phyloP scores from a whole-genome alignment of 2,888 invertebrate species.

The Idaea straminata region DNA sequence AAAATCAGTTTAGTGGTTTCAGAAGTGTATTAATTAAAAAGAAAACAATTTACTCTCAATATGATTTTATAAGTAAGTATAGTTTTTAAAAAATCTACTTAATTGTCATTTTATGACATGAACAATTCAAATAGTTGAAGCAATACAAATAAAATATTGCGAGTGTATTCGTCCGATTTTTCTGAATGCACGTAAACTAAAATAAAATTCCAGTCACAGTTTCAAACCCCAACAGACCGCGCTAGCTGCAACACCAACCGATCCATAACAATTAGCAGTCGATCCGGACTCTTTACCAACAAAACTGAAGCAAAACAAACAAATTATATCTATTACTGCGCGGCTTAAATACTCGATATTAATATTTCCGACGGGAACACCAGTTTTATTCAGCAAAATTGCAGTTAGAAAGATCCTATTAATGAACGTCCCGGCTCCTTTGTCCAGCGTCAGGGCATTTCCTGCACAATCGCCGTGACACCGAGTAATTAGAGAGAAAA shows the following conservation, averaged over 20 bases:
- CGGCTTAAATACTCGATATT: constrained; percentile 69
- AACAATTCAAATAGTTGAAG: too few relatives aligned
- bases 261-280: background rate
- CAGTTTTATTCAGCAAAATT: constrained; percentile 74
- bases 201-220: constrained; percentile 1
- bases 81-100: too few relatives aligned
- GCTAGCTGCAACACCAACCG: background rate
- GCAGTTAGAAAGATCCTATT: constrained; percentile 79
- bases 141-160: too few relatives aligned
- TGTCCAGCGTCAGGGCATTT: constrained; percentile 70
- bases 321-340: constrained; percentile 67
- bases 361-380: constrained; percentile 67
- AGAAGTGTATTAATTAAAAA: too few relatives aligned
- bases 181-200: background rate
- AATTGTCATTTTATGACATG: too few relatives aligned
- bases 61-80: too few relatives aligned
- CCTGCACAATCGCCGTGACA: constrained; percentile 77
- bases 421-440: constrained; percentile 76
- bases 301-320: constrained; percentile 48
- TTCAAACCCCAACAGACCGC: background rate
- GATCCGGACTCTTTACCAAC: constrained; percentile 14
- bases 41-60: too few relatives aligned
- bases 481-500: constrained; percentile 79
- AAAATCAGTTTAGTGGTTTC: too few relatives aligned
- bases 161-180: background rate